Evolutionary conservation across 2,797 vertebrate species (phyloP), one percentile per base, ranked within the genome.

Genomic region (Enteromius paludinosus): DNA sequence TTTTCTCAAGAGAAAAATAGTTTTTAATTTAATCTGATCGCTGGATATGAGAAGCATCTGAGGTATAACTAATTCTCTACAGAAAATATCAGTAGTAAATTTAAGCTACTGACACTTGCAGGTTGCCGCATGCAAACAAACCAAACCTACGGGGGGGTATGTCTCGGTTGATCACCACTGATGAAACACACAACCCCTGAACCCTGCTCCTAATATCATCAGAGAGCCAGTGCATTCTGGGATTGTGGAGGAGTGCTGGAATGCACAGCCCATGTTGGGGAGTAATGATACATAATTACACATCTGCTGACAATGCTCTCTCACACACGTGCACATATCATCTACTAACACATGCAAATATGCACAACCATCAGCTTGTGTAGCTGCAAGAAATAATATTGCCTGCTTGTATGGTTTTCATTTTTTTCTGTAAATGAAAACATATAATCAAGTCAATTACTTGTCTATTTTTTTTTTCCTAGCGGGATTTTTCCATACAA

Each of bases 211-310:
- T 33, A 52, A 52, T 71, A 65, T 68, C 47, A 52, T 75, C 70
- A 35, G 35, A 76, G 69, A 68, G 56, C n/a, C n/a, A 73, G 25
- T n/a, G 65, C 70, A 41, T 76, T 54, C 49, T 79, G 77, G 28
- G 49, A 47, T 66, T 85, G 70, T 25, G 38, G 70, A 79, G 79
- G 68, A 79, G 66, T 72, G 81, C 15, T 79, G 52, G 77, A 85
- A 81, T 83, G 54, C 69, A 81, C 41, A 68, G 62, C 49, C 49
- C 56, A 61, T 82, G 82, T 78, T 85, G 47, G 61, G 79, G 79
- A 84, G 84, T 85, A 73, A 79, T 45, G 43, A 81, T 69, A 82
- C 68, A 85, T 73, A 73, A 79, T 68, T 65, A 49, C 83, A 86
- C 54, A 86, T 79, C 33, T 82, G 47, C 64, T 56, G 74, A 66